Conservation (phyloP, 1,140 invertebrate species). For the Ganaspis sp. region DNA sequence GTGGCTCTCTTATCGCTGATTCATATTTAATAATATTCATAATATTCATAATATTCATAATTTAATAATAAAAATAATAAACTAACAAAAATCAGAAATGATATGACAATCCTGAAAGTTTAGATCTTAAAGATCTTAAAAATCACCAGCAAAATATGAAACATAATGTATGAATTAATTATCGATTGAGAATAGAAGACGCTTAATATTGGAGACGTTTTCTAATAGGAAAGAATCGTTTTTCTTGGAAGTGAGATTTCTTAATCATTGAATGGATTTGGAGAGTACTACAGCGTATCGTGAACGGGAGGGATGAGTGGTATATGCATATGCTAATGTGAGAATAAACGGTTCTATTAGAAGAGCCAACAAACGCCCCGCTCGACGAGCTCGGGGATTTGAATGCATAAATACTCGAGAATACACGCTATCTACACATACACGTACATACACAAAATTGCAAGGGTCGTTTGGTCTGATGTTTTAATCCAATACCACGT, state of each 20-base stretch:
- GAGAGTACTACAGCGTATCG: constrained; percentile 41
- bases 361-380: constrained; percentile 71
- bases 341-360: constrained; percentile 74
- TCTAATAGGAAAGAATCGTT: no score
- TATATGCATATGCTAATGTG: constrained; percentile 72
- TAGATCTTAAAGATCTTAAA: no score
- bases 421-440: constrained; percentile 65
- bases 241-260: background rate
- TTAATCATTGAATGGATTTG: background rate
- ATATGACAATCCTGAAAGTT: no score
- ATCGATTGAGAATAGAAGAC: no score
- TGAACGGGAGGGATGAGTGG: constrained; percentile 43
- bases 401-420: constrained; percentile 73
- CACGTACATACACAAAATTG: constrained; percentile 9
- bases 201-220: no score
- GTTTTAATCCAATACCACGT: constrained; percentile 62
- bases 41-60: no score
- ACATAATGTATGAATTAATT: no score
- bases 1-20: no score
- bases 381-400: constrained; percentile 72
- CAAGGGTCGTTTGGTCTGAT: constrained; percentile 61
- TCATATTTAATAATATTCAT: no score
- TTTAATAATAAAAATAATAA: no score
- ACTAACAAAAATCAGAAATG: no score
- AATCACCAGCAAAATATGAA: no score